Base-by-base conservation (phyloP, 1,140 invertebrate species). In the Oryctes rhinoceros region DNA sequence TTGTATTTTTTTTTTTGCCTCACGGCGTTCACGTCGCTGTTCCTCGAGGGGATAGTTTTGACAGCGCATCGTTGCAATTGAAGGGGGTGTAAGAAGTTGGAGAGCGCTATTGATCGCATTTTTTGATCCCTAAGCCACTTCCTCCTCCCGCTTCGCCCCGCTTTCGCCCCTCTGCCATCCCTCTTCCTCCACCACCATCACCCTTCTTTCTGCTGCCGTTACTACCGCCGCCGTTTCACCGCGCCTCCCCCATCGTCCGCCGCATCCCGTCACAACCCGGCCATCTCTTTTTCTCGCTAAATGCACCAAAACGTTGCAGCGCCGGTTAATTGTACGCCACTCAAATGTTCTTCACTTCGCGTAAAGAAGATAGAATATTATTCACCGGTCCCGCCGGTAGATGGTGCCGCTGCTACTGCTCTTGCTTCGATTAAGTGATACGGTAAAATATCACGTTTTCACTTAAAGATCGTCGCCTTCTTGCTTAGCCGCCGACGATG, bases 61-160 rank as follows among this genome's bases (percentile, higher is more conserved):
- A 86, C 86, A 87, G 86, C 85, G 87, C 86, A 84, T 85, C 86
- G 83, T 84, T 85, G 85, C 86, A 85, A 86, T 87, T 87, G 87
- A 87, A 85, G 86, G 85, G 86, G 84, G 85, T 87, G 85, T 87
- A 87, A 87, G 87, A 86, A 87, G 86, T 81, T 74, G 83, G 81
- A 86, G 84, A 85, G 85, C 85, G 84, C 85, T 87, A 87, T 87
- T 87, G 87, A 87, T 87, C 87, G 87, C 84, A 87, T 86, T 87
- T 87, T 87, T 87, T 87, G 87, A 87, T 87, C 86, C 87, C 86
- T 86, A 85, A 86, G 83, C 82, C 83, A 79, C 81, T 65, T 82
- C n/a, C 81, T 77, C 80, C 79, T 71, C 77, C 74, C 65, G 35
- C 79, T 77, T 77, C 79, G 65, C 78, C 80, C 75, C 67, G 76